Percentiles rank a stretch among this genome's conserved stretches.
phyloP scores from a whole-genome alignment of 2,113 vertebrate species.

The Ictalurus furcatus region DNA sequence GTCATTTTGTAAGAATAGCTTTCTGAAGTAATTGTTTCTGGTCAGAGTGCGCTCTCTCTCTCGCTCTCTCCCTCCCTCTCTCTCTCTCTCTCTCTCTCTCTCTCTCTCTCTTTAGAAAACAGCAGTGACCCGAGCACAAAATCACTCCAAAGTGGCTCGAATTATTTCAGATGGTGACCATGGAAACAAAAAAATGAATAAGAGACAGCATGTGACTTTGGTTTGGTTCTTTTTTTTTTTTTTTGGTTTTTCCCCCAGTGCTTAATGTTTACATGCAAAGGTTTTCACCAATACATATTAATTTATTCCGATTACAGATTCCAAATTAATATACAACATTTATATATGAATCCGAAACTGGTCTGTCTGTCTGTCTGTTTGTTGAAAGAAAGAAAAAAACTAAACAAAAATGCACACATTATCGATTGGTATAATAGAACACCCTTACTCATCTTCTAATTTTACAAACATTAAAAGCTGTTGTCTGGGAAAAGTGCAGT shows the following conservation, averaged over 20 bases:
- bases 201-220: neutral
- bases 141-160: neutral
- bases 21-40: neutral
- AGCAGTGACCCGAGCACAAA: neutral
- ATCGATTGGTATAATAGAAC: neutral
- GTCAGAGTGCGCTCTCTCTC: neutral
- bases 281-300: neutral
- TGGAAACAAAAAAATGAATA: constrained; percentile 14
- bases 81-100: neutral
- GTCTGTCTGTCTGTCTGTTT: neutral
- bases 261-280: neutral
- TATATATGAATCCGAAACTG: neutral
- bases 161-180: constrained; percentile 3
- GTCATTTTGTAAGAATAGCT: neutral
- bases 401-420: neutral
- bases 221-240: neutral
- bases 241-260: neutral
- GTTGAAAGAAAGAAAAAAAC: neutral
- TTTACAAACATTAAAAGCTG: neutral
- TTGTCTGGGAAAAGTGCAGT: neutral
- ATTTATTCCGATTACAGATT: neutral
- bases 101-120: neutral
- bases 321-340: neutral
- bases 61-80: neutral
- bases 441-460: neutral